Evolutionary conservation across 2,113 vertebrate genomes (phyloP).

Genomic region (Eclectus roratus): DNA sequence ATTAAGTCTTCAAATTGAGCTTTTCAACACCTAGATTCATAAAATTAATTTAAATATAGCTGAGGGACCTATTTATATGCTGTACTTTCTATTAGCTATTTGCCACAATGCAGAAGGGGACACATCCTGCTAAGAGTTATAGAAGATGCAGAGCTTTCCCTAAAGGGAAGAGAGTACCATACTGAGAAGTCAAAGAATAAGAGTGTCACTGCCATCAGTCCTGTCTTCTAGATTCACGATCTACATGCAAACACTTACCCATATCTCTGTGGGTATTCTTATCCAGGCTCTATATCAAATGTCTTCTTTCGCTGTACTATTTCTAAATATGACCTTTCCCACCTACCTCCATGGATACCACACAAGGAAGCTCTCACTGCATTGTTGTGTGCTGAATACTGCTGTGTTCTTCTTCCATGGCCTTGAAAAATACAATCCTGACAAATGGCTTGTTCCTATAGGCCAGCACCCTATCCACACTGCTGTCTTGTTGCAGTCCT

Average conservation of each 20-base stretch:
- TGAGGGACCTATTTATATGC: conserved; percentile 17
- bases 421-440: neutral
- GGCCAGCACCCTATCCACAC: neutral
- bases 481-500: neutral
- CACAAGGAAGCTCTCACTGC: neutral
- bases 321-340: neutral
- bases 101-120: neutral
- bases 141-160: neutral
- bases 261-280: neutral
- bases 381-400: neutral
- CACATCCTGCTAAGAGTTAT: neutral
- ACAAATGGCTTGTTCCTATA: neutral
- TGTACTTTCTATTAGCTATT: conserved; percentile 34
- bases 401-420: neutral
- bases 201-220: neutral
- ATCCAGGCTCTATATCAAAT: neutral
- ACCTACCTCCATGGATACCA: neutral
- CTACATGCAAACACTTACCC: neutral
- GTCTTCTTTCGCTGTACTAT: neutral
- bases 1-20: conserved; percentile 56
- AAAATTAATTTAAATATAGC: conserved; percentile 47
- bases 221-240: neutral
- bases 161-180: neutral
- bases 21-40: conserved; percentile 60
- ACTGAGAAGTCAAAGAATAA: neutral